Base-by-base conservation (phyloP, 2,113 vertebrate species). In the Haplochromis vanheusdeni region DNA sequence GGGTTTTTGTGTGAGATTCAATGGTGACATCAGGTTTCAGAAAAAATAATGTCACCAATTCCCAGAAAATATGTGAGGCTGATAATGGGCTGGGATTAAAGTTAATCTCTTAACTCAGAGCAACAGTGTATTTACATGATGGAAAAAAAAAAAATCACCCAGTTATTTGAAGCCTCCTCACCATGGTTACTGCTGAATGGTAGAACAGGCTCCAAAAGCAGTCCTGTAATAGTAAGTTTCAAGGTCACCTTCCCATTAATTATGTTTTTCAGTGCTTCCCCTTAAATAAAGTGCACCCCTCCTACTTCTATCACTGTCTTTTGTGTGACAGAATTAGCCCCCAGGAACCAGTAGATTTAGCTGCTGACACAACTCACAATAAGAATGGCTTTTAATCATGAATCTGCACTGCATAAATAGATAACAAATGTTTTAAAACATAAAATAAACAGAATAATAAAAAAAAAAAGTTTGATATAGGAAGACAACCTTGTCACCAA, bases 211-310 rank as follows among this genome's bases (percentile, higher is more conserved):
- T 87, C 77, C 37, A 82, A 91, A 88, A 79, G 88, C 90, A 80
- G 86, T 47, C 40, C 77, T 82, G 52, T 77, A 86, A 87, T 82
- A 70, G 51, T 77, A 79, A 89, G 93, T 92, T 94, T 94, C 94
- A 96, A 96, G 94, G 96, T 96, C 93, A 95, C 91, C 91, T 91
- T 92, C 87, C 90, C 87, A 92, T 94, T 96, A 96, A 96, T 95
- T 92, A 94, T 92, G 91, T 91, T 95, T 93, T 91, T 83, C 82
- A 86, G 87, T 60, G 54, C 47, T 92, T 91, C 89, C 85, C 90
- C 83, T 90, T 92, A 93, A 94, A 93, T 87, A 90, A 80, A 92
- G 73, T 47, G 19, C 40, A 80, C 51, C 79, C 91, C 86, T 87
- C 85, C 91, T 75, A 86, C 89, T 89, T 93, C 82, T 90, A 93